These are phyloP conservation scores for Xestia xanthographa DNA, from an alignment of 2,888 invertebrate genomes.

Conservation along the genomic window DNA sequence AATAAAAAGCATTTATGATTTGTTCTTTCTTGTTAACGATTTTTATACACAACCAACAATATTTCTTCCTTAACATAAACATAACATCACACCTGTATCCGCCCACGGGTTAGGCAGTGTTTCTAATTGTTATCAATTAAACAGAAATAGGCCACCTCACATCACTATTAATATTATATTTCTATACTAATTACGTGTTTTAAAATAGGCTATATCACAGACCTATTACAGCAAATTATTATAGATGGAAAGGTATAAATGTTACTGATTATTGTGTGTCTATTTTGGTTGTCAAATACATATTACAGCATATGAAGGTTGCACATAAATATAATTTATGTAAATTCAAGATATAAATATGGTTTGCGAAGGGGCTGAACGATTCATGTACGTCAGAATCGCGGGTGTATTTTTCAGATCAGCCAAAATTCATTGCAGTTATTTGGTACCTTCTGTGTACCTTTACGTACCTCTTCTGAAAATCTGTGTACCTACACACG, in stretches of 20 bases:
- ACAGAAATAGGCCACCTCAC: conserved; percentile 36
- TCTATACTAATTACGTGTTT: conserved; percentile 44
- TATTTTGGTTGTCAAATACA: not conserved
- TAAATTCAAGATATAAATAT: not conserved
- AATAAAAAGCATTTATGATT: not conserved
- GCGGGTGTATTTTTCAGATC: too few species aligned
- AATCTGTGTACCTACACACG: too few species aligned
- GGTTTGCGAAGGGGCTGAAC: not conserved
- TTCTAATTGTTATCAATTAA: not conserved
- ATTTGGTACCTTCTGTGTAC: too few species aligned
- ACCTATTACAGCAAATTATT: conserved; percentile 33
- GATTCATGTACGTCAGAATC: too few species aligned
- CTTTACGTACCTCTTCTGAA: too few species aligned
- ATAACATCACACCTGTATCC: not conserved
- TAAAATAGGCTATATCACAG: conserved; percentile 64
- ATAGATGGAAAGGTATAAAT: not conserved
- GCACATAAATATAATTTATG: not conserved
- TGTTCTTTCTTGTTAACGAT: not conserved
- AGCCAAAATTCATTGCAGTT: too few species aligned
- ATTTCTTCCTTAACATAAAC: not conserved
- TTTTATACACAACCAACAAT: conserved; percentile 4
- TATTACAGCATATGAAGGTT: not conserved
- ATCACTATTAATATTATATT: conserved; percentile 14
- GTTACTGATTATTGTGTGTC: not conserved
- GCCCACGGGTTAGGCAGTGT: not conserved